These are phyloP conservation scores for Lepisosteus oculatus DNA, from an alignment of 2,113 vertebrate genomes.

Conservation along the genomic window DNA sequence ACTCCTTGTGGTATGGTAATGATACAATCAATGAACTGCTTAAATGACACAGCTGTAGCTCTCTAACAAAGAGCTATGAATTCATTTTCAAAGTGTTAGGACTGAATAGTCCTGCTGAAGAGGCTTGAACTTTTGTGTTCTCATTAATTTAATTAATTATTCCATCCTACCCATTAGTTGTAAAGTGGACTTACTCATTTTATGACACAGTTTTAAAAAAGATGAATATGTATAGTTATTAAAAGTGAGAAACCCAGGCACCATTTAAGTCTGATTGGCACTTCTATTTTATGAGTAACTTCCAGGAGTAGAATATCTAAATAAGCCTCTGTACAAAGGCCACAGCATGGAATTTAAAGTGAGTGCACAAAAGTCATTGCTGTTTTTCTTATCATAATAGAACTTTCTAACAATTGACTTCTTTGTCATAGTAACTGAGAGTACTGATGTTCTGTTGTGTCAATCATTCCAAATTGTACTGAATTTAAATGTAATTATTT, in stretches of 20 bases:
- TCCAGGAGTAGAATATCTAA: background rate
- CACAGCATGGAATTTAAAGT: background rate
- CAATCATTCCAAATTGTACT: background rate
- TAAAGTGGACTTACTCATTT: background rate
- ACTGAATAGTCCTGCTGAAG: background rate
- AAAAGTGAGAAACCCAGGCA: background rate
- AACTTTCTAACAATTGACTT: background rate
- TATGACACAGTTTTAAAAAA: background rate
- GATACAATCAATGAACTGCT: conserved; percentile 1
- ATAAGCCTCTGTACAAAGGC: background rate
- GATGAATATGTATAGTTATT: background rate
- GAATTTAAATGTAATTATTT: background rate
- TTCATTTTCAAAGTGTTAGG: background rate
- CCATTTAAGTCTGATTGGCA: background rate
- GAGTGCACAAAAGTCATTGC: background rate
- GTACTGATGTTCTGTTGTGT: background rate
- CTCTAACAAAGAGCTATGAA: background rate
- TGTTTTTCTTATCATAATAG: background rate
- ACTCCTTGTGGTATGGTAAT: background rate
- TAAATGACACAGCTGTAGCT: background rate
- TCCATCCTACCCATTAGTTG: background rate
- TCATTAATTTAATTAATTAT: conserved; percentile 4
- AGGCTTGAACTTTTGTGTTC: background rate
- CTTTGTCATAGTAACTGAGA: background rate
- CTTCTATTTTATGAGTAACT: background rate